These are phyloP conservation scores for Lordiphosa collinella DNA, from an alignment of 1,140 invertebrate species.

Conservation along the genomic window DNA sequence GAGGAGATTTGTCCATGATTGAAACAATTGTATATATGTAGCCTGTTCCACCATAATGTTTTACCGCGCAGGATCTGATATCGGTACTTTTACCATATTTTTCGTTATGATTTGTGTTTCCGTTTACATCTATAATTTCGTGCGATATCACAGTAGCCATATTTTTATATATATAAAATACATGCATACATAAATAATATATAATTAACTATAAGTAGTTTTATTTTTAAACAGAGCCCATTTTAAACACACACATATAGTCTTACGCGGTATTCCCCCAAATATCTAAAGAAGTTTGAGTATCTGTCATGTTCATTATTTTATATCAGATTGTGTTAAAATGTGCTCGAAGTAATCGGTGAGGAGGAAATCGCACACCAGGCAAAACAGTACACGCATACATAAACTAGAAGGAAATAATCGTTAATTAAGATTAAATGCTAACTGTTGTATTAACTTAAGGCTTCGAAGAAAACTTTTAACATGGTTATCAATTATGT, in stretches of 20 bases:
- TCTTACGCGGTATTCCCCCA: constrained; percentile 36
- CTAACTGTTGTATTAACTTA: constrained; percentile 64
- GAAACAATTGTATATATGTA: constrained; percentile 13
- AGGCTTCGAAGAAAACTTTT: constrained; percentile 44
- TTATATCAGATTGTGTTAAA: constrained; percentile 32
- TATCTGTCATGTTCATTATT: constrained; percentile 43
- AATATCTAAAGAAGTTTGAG: constrained; percentile 32
- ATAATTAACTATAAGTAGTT: constrained; percentile 68
- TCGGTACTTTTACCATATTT: constrained; percentile 21
- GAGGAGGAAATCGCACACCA: constrained; percentile 33
- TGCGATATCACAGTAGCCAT: constrained; percentile 63
- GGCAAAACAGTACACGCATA: constrained; percentile 34
- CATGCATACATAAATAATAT: constrained; percentile 57
- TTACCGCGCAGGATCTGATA: constrained; percentile 15
- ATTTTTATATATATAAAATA: constrained; percentile 56
- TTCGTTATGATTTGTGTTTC: constrained; percentile 41
- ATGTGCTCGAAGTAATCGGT: constrained; percentile 41
- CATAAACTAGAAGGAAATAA: constrained; percentile 47
- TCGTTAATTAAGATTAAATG: constrained; percentile 65
- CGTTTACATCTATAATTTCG: constrained; percentile 23
- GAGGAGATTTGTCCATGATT: constrained; percentile 23
- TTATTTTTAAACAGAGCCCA: constrained; percentile 49
- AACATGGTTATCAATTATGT: constrained; percentile 50
- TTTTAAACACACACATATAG: constrained; percentile 23
- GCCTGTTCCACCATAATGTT: constrained; percentile 1